These are phyloP conservation scores for Caenorhabditis zanzibari DNA, from an alignment of 2,888 invertebrate genomes.

Conservation along the genomic window DNA sequence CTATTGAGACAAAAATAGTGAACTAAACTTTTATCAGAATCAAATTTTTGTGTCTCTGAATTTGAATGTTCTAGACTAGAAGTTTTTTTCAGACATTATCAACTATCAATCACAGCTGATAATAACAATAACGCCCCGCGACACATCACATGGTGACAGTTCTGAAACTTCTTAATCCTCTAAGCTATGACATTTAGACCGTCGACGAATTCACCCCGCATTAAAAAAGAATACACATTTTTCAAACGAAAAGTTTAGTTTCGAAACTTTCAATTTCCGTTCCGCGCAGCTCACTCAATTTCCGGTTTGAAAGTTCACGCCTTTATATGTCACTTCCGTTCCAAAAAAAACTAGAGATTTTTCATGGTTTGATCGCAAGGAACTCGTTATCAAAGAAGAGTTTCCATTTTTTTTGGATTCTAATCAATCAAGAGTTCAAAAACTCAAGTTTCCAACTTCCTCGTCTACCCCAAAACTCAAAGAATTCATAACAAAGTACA, in stretches of 20 bases:
- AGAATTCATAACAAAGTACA: no score
- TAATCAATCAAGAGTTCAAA: no score
- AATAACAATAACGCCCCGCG: no score
- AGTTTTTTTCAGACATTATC: neutral
- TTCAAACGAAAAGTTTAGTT: neutral
- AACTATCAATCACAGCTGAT: neutral
- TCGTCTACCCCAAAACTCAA: no score
- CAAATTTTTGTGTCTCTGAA: no score
- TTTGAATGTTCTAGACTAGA: no score
- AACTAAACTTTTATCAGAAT: no score
- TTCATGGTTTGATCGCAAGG: neutral
- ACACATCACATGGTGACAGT: neutral
- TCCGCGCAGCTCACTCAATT: neutral
- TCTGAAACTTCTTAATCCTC: neutral
- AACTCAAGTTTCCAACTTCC: no score
- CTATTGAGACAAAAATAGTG: neutral
- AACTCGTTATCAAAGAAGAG: no score
- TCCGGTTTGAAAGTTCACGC: neutral
- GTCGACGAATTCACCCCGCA: neutral
- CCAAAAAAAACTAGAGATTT: neutral
- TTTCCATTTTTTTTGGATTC: no score
- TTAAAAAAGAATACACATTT: neutral
- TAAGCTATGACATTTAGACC: neutral
- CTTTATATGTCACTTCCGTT: neutral
- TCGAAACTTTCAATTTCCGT: constrained; percentile 4